Percentiles rank a stretch among this genome's conserved stretches.
Evolutionary conservation across 2,888 invertebrate species (phyloP).

Genomic region (Agriopis aurantiaria): DNA sequence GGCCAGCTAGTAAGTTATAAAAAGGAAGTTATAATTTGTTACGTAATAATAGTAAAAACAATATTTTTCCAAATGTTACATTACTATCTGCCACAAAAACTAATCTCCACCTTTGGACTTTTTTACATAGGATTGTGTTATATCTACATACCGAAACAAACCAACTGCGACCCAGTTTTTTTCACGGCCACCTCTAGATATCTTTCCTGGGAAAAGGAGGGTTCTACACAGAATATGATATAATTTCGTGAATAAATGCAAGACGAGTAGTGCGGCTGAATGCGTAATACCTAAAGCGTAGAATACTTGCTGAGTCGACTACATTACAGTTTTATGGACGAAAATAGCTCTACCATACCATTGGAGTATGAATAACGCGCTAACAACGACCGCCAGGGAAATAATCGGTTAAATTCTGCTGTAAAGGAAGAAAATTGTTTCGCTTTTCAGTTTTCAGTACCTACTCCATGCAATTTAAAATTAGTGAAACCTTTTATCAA

Average conservation of each 20-base stretch:
- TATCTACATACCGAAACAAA: neutral
- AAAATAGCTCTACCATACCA: neutral
- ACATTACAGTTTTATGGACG: constrained; percentile 14
- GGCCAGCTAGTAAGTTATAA: too few species aligned
- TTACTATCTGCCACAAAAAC: too few species aligned
- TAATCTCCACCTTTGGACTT: too few species aligned
- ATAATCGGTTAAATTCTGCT: constrained; percentile 3
- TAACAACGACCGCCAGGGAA: constrained; percentile 14
- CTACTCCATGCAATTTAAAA: neutral
- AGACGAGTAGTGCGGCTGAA: constrained; percentile 17
- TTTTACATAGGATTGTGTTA: neutral
- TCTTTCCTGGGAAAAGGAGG: constrained; percentile 12
- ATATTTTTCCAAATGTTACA: too few species aligned
- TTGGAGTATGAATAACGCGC: constrained; percentile 16
- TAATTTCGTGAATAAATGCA: constrained; percentile 36
- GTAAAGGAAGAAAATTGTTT: neutral
- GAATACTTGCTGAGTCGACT: neutral
- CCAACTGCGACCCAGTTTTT: constrained; percentile 10
- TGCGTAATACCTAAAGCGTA: constrained; percentile 13
- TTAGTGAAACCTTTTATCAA: too few species aligned
- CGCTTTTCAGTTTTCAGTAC: neutral
- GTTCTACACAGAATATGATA: constrained; percentile 20
- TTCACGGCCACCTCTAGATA: constrained; percentile 4
- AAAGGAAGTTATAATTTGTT: too few species aligned
- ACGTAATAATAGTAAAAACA: too few species aligned